These are phyloP conservation scores for Chromobotia macracanthus DNA, from an alignment of 2,797 vertebrate species.

Conservation along the genomic window DNA sequence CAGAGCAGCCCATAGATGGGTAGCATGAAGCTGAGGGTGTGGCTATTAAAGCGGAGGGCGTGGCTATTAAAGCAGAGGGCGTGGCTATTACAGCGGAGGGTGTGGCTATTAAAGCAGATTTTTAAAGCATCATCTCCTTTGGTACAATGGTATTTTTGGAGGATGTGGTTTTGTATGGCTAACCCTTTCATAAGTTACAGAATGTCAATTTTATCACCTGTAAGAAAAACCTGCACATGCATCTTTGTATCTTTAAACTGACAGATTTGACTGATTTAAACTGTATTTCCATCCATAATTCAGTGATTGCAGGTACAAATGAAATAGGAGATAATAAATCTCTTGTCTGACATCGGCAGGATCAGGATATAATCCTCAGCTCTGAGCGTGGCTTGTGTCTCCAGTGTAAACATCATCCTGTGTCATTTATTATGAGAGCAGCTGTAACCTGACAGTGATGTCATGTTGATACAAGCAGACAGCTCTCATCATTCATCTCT, in stretches of 20 bases:
- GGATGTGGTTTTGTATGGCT: background rate
- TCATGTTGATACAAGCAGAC: conserved; percentile 49
- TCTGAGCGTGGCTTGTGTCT: background rate
- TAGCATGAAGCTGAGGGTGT: too few relatives aligned
- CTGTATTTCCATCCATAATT: conserved; percentile 9
- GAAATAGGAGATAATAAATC: conserved; percentile 16
- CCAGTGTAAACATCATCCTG: conserved; percentile 6
- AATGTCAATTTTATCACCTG: background rate
- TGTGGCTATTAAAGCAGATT: too few relatives aligned
- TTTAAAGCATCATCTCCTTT: background rate
- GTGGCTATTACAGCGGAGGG: too few relatives aligned
- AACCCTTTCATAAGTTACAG: background rate
- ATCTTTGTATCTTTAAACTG: conserved; percentile 17
- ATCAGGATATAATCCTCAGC: conserved; percentile 16
- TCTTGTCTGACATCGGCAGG: background rate
- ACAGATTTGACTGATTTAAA: conserved; percentile 21
- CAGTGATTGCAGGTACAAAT: conserved; percentile 21
- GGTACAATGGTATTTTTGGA: too few relatives aligned
- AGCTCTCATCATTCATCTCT: conserved; percentile 40
- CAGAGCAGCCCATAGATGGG: too few relatives aligned
- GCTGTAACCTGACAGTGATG: conserved; percentile 45
- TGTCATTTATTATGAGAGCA: conserved; percentile 39
- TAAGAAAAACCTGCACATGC: background rate
- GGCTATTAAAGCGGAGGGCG: too few relatives aligned
- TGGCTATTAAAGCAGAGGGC: too few relatives aligned